Evolutionary conservation across 2,113 vertebrate genomes (phyloP).

Genomic region (Colinus virginianus): DNA sequence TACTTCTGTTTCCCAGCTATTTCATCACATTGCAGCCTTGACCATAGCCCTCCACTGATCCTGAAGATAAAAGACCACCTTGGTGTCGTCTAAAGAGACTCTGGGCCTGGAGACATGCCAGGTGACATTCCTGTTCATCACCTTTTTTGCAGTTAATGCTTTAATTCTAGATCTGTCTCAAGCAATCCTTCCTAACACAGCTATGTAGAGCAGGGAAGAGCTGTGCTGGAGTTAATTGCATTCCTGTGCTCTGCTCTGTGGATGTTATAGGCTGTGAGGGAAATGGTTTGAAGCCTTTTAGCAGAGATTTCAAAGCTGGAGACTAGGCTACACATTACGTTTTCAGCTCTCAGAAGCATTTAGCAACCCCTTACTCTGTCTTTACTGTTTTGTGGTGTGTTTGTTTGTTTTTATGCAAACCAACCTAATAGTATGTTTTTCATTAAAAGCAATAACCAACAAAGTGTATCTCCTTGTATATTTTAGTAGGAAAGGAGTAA

Average conservation of each 20-base stretch:
- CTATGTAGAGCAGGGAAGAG: background rate
- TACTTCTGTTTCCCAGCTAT: background rate
- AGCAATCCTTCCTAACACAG: background rate
- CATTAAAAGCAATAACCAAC: background rate
- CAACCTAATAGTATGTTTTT: background rate
- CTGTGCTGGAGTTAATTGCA: background rate
- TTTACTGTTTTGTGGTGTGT: background rate
- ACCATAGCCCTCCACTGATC: background rate
- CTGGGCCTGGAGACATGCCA: background rate
- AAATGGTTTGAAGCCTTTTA: conserved; percentile 30
- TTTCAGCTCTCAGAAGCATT: background rate
- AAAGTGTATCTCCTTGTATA: background rate
- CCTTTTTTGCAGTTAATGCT: background rate
- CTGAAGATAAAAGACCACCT: background rate
- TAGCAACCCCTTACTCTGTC: background rate
- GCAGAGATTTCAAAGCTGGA: conserved; percentile 8
- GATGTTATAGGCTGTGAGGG: background rate
- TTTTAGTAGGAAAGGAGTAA: background rate
- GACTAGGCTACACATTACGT: background rate
- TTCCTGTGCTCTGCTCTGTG: background rate
- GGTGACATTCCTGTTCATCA: background rate
- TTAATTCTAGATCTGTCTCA: background rate
- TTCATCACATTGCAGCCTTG: background rate
- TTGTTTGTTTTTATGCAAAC: background rate
- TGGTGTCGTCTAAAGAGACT: background rate